These are phyloP conservation scores for Acrocephalus kingi DNA, from an alignment of 2,113 vertebrate species.

Conservation along the genomic window DNA sequence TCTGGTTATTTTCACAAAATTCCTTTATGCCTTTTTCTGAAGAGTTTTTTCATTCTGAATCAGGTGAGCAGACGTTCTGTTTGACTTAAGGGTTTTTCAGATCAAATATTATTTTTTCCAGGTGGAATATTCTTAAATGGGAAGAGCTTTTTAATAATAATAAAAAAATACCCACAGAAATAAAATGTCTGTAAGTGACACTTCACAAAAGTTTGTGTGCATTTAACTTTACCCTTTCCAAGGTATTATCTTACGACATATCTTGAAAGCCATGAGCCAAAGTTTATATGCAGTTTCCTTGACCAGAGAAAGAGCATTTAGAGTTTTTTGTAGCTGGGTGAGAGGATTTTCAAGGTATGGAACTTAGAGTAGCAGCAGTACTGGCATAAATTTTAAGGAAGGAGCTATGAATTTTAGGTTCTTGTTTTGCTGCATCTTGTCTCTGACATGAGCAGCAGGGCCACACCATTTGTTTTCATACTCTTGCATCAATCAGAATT, in stretches of 20 bases:
- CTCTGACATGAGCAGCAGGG: background rate
- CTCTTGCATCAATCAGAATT: background rate
- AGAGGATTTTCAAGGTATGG: background rate
- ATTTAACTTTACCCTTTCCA: background rate
- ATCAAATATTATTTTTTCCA: background rate
- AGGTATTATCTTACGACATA: background rate
- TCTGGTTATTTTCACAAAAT: background rate
- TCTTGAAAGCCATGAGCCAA: background rate
- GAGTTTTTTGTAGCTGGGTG: background rate
- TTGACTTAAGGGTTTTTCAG: background rate
- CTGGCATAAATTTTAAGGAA: background rate
- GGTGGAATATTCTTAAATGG: background rate
- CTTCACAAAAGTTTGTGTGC: background rate
- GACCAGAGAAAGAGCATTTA: background rate
- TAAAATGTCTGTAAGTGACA: background rate
- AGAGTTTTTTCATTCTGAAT: background rate
- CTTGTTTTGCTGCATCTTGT: background rate
- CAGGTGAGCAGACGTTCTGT: background rate
- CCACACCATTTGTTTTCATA: background rate
- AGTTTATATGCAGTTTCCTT: background rate
- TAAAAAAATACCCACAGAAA: background rate
- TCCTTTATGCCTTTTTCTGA: background rate
- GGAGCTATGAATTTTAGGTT: background rate
- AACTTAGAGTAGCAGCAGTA: background rate
- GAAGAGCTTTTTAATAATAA: background rate